These are phyloP conservation scores for Neodon shergylaensis DNA, from an alignment of 2,113 vertebrate species.

Conservation along the genomic window DNA sequence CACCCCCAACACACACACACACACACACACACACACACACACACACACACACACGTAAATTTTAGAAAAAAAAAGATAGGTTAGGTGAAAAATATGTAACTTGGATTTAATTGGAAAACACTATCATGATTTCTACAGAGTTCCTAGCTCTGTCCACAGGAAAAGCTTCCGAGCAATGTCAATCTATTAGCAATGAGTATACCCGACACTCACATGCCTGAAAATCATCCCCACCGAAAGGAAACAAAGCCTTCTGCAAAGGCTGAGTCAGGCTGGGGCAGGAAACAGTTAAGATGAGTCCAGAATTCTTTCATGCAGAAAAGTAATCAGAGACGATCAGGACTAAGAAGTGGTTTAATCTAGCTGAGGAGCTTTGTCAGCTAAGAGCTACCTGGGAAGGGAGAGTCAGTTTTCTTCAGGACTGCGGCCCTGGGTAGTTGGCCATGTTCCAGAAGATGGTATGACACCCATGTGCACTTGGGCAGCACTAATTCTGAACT, in stretches of 20 bases:
- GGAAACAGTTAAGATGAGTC: background rate
- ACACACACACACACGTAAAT: background rate
- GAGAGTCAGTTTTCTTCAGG: background rate
- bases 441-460: background rate
- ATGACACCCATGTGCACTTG: background rate
- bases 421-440: background rate
- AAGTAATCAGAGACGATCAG: background rate
- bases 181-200: background rate
- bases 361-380: background rate
- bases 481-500: background rate
- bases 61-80: background rate
- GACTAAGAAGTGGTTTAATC: background rate
- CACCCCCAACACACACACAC: background rate
- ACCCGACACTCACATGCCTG: background rate
- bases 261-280: background rate
- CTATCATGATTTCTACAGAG: background rate
- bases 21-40: background rate
- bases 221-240: background rate
- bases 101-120: conserved; percentile 24
- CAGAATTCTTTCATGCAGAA: background rate
- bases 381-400: background rate
- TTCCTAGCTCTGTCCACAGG: background rate
- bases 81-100: conserved; percentile 16
- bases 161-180: background rate
- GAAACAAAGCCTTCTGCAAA: background rate